Base-by-base conservation (phyloP, 2,797 vertebrate species). In the Sebastes glaucus region DNA sequence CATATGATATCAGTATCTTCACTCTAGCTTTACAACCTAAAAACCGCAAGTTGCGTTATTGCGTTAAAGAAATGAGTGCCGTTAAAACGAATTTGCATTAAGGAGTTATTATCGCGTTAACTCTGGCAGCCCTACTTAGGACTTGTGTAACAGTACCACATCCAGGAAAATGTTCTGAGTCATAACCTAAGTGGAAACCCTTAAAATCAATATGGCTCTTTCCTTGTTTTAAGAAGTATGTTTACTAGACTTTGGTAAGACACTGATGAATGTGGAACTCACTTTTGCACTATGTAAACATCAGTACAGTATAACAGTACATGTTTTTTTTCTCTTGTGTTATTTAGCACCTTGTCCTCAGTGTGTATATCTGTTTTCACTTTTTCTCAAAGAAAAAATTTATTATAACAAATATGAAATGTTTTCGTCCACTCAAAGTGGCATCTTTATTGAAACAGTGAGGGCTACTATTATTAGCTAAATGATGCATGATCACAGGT, bases 401-500 rank as follows among this genome's bases (percentile, higher is more conserved):
- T 5, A 46, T 46, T 46, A 18, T 46, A 46, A 46, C 16, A 46
- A 46, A 46, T 46, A 46, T 46, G 42, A 18, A 46, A 56, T 25
- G 22, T 23, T 23, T 23, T 62, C 9, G 0, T 60, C 20, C 11
- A 53, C 55, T 71, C n/a, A 35, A 62, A 57, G 8, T 30, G 68
- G 22, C 16, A 56, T 52, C 11, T 57, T 61, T 14, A 55, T 69
- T 74, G 25, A 77, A 57, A 61, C 35, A 57, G 4, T 16, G 3
- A 46, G 3, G 25, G 16, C 6, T 16, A 20, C 33, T 60, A 11
- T 65, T 35, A 60, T 65, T 68, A 74, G 49, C 20, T 30, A 64
- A 62, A 76, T 46, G 57, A 68, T 35, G n/a, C 60, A 53, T 75
- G 60, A 67, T 76, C 55, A 63, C 72, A 52, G 33, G 60, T 57